Evolutionary conservation across 1,140 invertebrate genomes (phyloP), one percentile per base, ranked within the genome.

Genomic region (Wiebesia pumilae): DNA sequence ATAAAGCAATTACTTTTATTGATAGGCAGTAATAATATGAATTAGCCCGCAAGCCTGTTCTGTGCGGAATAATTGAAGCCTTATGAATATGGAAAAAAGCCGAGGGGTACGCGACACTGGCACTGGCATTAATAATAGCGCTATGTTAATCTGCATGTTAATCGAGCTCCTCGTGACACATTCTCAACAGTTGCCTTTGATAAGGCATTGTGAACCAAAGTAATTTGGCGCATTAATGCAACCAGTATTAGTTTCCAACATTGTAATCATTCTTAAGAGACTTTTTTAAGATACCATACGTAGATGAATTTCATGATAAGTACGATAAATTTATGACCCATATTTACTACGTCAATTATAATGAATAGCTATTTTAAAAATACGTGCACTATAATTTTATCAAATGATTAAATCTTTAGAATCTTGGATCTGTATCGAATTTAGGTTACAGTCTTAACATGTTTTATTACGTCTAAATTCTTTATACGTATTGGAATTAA

Each of bases 1-100:
- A 90, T 91, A 88, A 90, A 90, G 89, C 88, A 88, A 91, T 91
- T 90, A 91, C 91, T 91, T 90, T 90, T 90, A 91, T 91, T 89
- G 89, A 90, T 90, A 88, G 84, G 58, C 51, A 1, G 75, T 89
- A 90, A 91, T 91, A 90, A 90, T 88, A 89, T 89, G 90, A 90
- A 90, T 91, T 90, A 89, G 87, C 86, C 30, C 27, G 21, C 62
- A 3, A 16, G 51, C 47, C 2, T 40, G 47, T 62, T 33, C 6
- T 79, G 83, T 87, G 84, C 81, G 87, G 77, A 82, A 89, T 91
- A 90, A 91, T 90, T 90, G 87, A 85, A 78, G 47, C 40, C 90
- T 90, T 89, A 90, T 91, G 90, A 91, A 91, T 91, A 91, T 90
- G 89, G 89, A 90, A 86, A n/a, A 85, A 88, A 87, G 10, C 33